Evolutionary conservation across 2,113 vertebrate species (phyloP).

Genomic region (Gila orcuttii): DNA sequence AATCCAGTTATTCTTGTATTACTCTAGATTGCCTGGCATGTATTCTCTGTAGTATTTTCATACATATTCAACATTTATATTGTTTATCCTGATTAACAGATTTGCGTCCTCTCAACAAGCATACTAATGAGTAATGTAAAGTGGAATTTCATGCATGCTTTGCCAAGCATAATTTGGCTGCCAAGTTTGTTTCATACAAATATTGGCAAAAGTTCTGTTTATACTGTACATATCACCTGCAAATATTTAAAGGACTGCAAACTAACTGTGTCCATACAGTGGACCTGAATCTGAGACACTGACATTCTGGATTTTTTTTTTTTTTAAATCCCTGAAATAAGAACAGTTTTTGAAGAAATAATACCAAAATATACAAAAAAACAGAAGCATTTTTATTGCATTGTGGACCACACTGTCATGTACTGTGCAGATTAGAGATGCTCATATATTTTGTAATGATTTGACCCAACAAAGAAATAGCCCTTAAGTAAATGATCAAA

Average conservation of each 20-base stretch:
- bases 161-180: conserved; percentile 19
- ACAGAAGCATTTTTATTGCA: background rate
- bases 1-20: background rate
- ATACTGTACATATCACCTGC: background rate
- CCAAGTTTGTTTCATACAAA: conserved; percentile 14
- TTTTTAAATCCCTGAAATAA: background rate
- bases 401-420: background rate
- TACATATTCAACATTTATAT: background rate
- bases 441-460: background rate
- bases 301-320: background rate
- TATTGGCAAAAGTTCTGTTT: background rate
- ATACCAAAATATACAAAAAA: background rate
- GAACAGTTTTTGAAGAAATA: background rate
- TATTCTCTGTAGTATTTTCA: background rate
- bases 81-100: conserved; percentile 17
- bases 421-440: background rate
- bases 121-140: conserved; percentile 4
- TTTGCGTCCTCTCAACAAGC: conserved; percentile 12
- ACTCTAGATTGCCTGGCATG: background rate
- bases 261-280: background rate
- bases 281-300: background rate
- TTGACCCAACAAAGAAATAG: background rate
- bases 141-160: conserved; percentile 16
- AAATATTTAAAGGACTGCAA: background rate
- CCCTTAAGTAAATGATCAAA: background rate